These are phyloP conservation scores for Coenonympha arcania DNA, from an alignment of 2,888 invertebrate genomes.

Conservation along the genomic window DNA sequence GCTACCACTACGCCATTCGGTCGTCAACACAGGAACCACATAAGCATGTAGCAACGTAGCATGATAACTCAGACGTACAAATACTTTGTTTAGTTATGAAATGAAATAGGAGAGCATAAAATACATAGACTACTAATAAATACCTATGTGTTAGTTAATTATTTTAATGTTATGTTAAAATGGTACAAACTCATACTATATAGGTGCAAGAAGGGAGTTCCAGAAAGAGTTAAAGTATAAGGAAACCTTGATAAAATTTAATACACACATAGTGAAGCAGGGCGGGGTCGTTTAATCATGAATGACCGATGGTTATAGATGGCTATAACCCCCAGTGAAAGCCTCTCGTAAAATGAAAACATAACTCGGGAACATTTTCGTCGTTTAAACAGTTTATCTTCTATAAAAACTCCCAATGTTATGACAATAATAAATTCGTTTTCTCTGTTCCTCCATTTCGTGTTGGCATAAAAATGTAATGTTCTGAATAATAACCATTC, in stretches of 20 bases:
- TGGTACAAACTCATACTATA: too few species aligned
- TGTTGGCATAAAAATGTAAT: slow-evolving; percentile 40
- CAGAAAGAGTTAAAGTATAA: slow-evolving; percentile 4
- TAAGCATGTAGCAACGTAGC: too few species aligned
- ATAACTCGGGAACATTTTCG: slow-evolving; percentile 36
- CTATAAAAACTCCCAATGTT: slow-evolving; percentile 46
- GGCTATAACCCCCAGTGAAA: slow-evolving; percentile 28
- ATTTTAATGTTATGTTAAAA: neutral
- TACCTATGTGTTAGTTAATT: too few species aligned
- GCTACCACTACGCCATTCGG: too few species aligned
- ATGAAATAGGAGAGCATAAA: too few species aligned
- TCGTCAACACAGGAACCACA: too few species aligned
- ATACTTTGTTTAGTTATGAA: too few species aligned
- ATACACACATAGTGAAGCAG: slow-evolving; percentile 20
- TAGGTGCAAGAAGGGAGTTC: neutral
- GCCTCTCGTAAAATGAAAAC: slow-evolving; percentile 33
- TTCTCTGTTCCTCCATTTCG: slow-evolving; percentile 34
- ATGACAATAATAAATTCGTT: slow-evolving; percentile 47
- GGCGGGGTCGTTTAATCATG: slow-evolving; percentile 22
- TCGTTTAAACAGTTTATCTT: slow-evolving; percentile 45
- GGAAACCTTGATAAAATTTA: slow-evolving; percentile 19
- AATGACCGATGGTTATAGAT: slow-evolving; percentile 25
- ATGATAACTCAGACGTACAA: too few species aligned
- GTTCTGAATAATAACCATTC: slow-evolving; percentile 41
- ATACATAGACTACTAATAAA: too few species aligned